phyloP scores from a whole-genome alignment of 2,797 vertebrate species.

The Chelidonichthys spinosus region DNA sequence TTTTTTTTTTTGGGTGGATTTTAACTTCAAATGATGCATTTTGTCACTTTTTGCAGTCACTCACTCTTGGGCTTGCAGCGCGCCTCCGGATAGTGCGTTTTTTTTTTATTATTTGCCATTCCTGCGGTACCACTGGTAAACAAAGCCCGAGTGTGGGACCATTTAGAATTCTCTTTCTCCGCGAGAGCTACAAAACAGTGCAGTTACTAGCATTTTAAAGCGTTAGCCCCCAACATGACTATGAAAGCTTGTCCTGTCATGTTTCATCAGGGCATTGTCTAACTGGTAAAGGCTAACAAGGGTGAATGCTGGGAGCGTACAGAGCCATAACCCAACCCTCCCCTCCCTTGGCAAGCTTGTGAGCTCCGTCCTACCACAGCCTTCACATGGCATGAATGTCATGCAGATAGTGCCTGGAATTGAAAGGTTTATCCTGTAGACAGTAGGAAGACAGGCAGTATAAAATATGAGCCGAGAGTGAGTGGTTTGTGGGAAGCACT shows the following conservation, averaged over 20 bases:
- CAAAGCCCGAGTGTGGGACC: slow-evolving; percentile 50
- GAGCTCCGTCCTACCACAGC: slow-evolving; percentile 64
- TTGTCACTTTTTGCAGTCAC: slow-evolving; percentile 46
- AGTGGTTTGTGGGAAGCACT: slow-evolving; percentile 33
- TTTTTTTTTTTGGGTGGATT: no score
- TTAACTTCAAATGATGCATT: slow-evolving; percentile 59
- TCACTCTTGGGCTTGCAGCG: slow-evolving; percentile 40
- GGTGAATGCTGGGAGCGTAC: slow-evolving; percentile 77
- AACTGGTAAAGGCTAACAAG: slow-evolving; percentile 82
- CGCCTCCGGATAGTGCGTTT: slow-evolving; percentile 35
- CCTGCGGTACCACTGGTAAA: slow-evolving; percentile 50
- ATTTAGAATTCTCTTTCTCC: slow-evolving; percentile 73
- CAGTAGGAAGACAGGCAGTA: slow-evolving; percentile 58
- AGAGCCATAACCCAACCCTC: slow-evolving; percentile 60
- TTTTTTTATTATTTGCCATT: slow-evolving; percentile 48
- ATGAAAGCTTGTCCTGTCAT: slow-evolving; percentile 83
- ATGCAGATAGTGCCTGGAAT: slow-evolving; percentile 62
- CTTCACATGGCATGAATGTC: slow-evolving; percentile 81
- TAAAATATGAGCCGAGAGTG: slow-evolving; percentile 64
- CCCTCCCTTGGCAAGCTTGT: slow-evolving; percentile 44
- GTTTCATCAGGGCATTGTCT: slow-evolving; percentile 81
- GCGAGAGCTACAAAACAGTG: slow-evolving; percentile 73
- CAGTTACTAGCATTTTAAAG: slow-evolving; percentile 69
- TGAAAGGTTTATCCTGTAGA: slow-evolving; percentile 77
- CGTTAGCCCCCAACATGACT: slow-evolving; percentile 69